Evolutionary conservation across 2,888 invertebrate genomes (phyloP).

Genomic region (Meiosimyza decipiens): DNA sequence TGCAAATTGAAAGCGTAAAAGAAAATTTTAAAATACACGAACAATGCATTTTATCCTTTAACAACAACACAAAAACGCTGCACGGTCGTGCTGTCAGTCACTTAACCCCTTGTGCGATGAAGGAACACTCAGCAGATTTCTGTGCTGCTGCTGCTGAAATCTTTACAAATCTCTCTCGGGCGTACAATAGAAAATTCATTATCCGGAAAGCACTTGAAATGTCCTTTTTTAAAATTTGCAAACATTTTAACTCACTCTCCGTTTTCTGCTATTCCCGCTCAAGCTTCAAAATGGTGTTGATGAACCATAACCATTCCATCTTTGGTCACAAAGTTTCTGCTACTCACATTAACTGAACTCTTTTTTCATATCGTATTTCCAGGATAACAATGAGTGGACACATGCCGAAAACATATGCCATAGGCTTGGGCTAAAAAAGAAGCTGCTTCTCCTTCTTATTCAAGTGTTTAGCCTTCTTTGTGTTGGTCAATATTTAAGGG

Average conservation of each 20-base stretch:
- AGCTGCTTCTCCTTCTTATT: constrained; percentile 18
- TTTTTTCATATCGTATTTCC: background rate
- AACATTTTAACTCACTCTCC: constrained; percentile 12
- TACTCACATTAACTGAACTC: background rate
- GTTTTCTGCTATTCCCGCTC: background rate
- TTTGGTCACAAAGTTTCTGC: constrained; percentile 3
- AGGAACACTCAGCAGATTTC: constrained; percentile 6
- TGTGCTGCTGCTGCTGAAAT: constrained; percentile 25
- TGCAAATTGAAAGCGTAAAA: constrained; percentile 36
- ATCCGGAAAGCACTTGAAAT: constrained; percentile 52
- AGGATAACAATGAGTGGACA: constrained; percentile 15
- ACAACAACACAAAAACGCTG: constrained; percentile 24
- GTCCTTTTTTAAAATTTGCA: constrained; percentile 32
- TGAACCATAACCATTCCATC: constrained; percentile 7
- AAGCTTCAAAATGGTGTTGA: background rate
- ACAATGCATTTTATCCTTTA: constrained; percentile 35
- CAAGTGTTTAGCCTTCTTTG: constrained; percentile 22
- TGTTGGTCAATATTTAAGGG: constrained; percentile 28
- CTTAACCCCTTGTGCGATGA: constrained; percentile 26
- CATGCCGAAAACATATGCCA: constrained; percentile 34
- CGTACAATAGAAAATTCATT: constrained; percentile 48
- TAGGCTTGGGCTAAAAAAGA: background rate
- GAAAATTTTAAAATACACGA: constrained; percentile 32
- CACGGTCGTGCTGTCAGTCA: constrained; percentile 28
- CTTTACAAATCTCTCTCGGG: constrained; percentile 35